These are phyloP conservation scores for Neodon shergylaensis DNA, from an alignment of 2,113 vertebrate species.

Conservation along the genomic window DNA sequence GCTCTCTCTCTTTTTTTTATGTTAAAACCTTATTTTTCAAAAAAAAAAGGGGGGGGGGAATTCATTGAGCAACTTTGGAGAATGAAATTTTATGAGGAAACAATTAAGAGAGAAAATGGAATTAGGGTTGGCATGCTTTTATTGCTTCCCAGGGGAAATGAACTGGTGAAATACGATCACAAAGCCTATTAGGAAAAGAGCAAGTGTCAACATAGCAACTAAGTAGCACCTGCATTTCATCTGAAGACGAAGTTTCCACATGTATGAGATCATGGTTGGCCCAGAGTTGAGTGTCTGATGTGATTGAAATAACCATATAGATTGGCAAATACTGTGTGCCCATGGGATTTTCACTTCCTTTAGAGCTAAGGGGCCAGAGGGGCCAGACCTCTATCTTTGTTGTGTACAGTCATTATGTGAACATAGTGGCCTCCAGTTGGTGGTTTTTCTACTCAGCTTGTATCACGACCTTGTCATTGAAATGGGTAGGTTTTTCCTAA, in stretches of 20 bases:
- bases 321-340: not conserved
- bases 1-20: not conserved
- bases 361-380: not conserved
- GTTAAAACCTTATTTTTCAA: not conserved
- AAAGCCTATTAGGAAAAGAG: not conserved
- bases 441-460: not conserved
- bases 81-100: not conserved
- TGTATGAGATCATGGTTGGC: not conserved
- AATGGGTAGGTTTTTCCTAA: not conserved
- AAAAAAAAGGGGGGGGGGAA: not conserved
- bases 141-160: not conserved
- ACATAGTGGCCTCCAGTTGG: not conserved
- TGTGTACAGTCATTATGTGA: not conserved
- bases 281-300: not conserved
- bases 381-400: not conserved
- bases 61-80: not conserved
- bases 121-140: not conserved
- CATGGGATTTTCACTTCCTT: slow-evolving; percentile 18
- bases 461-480: not conserved
- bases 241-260: not conserved
- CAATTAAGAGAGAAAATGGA: not conserved
- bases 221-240: not conserved
- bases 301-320: not conserved
- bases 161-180: not conserved
- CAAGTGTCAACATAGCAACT: not conserved